Evolutionary conservation across 2,888 invertebrate species (phyloP), one percentile per base, ranked within the genome.

Genomic region (Mesoligia furuncula): DNA sequence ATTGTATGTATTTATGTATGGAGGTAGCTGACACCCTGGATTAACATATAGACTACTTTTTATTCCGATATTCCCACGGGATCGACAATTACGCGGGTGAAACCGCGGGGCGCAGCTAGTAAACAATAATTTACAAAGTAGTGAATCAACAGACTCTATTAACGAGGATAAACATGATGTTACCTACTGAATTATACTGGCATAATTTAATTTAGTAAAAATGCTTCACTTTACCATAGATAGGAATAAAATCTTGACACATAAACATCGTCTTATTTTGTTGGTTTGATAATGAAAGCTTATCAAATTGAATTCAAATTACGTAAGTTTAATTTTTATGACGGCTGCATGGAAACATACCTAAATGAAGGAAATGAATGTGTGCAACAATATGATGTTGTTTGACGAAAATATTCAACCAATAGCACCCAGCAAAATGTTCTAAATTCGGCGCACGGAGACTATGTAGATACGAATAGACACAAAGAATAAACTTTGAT

Each of bases 401-500:
- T 59, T 68, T 36, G 73, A 64, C 31, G 24, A 61, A 80, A 54
- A 73, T 85, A 75, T 62, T 51, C 17, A 73, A 81, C 77, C 51
- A 81, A 77, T 66, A 77, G 42, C 42, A 65, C n/a, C 27, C 39
- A 67, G 70, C 45, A 17, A 71, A 73, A 76, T 71, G 45, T 71
- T 84, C 71, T 48, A 48, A 76, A 83, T 74, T 79, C 67, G 20
- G 42, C 27, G 51, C 72, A 73, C 70, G 67, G 73, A 48, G 42
- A 62, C 27, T 68, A 79, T 65, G 75, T 77, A 74, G 54, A 77
- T 61, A 72, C 57, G 51, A 65, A 54, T 36, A 66, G 48, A 72
- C 39, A 69, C 68, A 80, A 80, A 78, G 73, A 75, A 80, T 76
- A 78, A 78, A 84, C 64, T 84, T 81, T 69, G 78, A 84, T 77